Conservation (phyloP, 1,140 invertebrate species). For the Hyphantria cunea region DNA sequence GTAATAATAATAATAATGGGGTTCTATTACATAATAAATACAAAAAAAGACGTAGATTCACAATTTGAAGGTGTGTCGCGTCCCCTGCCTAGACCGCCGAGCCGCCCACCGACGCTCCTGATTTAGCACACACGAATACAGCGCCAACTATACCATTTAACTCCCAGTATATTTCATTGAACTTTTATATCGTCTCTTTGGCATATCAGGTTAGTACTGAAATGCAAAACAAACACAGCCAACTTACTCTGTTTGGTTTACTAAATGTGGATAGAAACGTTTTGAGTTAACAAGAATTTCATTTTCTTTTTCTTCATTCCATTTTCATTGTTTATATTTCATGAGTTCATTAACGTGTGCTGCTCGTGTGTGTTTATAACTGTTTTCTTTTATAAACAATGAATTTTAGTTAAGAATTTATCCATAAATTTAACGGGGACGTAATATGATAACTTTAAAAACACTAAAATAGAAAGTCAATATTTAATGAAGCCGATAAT, state of each 20-base stretch:
- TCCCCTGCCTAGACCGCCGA: constrained; percentile 35
- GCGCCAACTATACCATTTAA: constrained; percentile 38
- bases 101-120: constrained; percentile 10
- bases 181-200: constrained; percentile 30
- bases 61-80: too few species aligned
- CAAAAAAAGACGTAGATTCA: too few species aligned
- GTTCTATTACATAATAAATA: too few species aligned
- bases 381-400: too few species aligned
- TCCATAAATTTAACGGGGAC: too few species aligned
- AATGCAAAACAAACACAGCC: constrained; percentile 8
- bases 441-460: too few species aligned
- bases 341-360: background rate
- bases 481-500: too few species aligned
- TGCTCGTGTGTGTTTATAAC: background rate
- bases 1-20: too few species aligned
- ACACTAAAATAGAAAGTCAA: too few species aligned
- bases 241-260: background rate
- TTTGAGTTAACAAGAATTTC: constrained; percentile 9
- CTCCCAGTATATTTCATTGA: constrained; percentile 12
- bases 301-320: constrained; percentile 2
- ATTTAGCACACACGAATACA: constrained; percentile 48
- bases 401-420: too few species aligned
- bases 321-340: constrained; percentile 8
- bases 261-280: constrained; percentile 5
- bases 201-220: constrained; percentile 17